These are phyloP conservation scores for Brachionus manjavacas DNA, from an alignment of 1,140 invertebrate genomes.

Conservation along the genomic window DNA sequence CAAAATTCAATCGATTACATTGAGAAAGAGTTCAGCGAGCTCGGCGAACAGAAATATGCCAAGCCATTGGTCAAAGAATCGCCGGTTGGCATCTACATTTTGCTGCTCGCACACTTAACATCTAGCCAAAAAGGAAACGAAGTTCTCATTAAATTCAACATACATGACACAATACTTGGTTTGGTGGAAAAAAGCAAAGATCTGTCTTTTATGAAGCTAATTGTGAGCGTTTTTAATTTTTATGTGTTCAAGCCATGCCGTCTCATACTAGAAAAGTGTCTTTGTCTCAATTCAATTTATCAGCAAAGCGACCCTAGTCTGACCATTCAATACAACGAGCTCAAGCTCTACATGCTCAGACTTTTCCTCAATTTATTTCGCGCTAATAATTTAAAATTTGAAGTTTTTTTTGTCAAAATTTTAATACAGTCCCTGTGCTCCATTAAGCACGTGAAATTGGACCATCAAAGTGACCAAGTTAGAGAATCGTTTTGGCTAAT, in stretches of 20 bases:
- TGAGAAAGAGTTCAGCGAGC: neutral
- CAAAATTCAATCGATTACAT: neutral
- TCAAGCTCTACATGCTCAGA: neutral
- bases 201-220: neutral
- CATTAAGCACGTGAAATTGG: neutral
- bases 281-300: slow-evolving; percentile 14
- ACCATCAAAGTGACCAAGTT: neutral
- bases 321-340: neutral
- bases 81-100: neutral
- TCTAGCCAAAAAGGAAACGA: neutral
- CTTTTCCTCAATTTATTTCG: slow-evolving; percentile 7
- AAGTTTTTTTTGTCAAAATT: neutral
- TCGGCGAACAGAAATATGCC: neutral
- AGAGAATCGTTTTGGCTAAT: neutral
- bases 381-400: slow-evolving; percentile 34
- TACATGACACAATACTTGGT: neutral
- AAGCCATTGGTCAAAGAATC: neutral
- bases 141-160: neutral
- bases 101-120: neutral
- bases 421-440: neutral
- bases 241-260: neutral
- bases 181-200: neutral
- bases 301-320: neutral
- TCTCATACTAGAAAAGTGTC: neutral
- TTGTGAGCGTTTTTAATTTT: slow-evolving; percentile 35